Percentiles rank a stretch among this genome's conserved stretches.
Evolutionary conservation across 1,140 invertebrate genomes (phyloP).

Genomic region (Ceratina japonica): DNA sequence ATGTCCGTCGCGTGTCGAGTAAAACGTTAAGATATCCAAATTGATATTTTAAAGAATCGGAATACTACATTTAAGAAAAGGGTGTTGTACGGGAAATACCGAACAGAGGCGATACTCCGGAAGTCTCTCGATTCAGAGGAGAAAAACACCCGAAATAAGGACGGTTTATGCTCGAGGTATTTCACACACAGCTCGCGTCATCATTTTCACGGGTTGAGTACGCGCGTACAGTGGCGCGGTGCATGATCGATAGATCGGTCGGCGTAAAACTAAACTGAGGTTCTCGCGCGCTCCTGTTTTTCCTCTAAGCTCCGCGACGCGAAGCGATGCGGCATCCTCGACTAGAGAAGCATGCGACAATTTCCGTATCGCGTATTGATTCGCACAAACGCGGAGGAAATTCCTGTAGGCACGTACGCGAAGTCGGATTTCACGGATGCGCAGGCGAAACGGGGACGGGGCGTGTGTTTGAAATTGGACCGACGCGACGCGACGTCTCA

Average conservation of each 20-base stretch:
- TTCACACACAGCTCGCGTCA: neutral
- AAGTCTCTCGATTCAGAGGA: neutral
- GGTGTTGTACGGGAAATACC: neutral
- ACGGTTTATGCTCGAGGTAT: conserved; percentile 9
- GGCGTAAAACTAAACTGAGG: conserved; percentile 11
- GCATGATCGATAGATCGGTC: conserved; percentile 13
- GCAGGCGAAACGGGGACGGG: neutral
- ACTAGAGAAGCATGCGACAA: neutral
- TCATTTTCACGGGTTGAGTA: neutral
- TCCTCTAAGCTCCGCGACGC: neutral
- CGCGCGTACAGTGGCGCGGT: neutral
- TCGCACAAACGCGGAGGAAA: conserved; percentile 17
- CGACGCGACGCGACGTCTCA: neutral
- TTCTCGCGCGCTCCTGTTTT: conserved; percentile 9
- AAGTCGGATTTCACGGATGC: conserved; percentile 14
- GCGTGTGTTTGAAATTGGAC: neutral
- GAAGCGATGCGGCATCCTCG: neutral
- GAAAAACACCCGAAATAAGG: conserved; percentile 2
- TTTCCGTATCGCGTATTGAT: conserved; percentile 2
- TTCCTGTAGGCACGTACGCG: conserved; percentile 6
- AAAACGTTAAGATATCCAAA: too few species aligned
- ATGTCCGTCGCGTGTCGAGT: too few species aligned
- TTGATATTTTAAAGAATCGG: too few species aligned
- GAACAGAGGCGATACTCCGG: neutral
- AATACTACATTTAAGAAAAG: too few species aligned